A percentile compares a stretch with the other conserved stretches of the same genome.
Conservation (phyloP, 2,888 invertebrate genomes). For the Crossocerus cetratus region DNA sequence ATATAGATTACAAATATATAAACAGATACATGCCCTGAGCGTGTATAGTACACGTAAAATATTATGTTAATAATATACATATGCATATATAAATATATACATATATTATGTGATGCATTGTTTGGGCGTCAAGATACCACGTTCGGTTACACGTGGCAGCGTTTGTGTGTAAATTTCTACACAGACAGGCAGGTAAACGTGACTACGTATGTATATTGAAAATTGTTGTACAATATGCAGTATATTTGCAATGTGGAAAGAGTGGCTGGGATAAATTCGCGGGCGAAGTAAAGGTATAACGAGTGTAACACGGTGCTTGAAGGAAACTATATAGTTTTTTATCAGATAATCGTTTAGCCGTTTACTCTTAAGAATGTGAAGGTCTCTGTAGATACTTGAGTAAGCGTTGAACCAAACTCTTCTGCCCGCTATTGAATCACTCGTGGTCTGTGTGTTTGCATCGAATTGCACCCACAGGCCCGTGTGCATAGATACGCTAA, state of each 20-base stretch:
- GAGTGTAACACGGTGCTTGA: not conserved
- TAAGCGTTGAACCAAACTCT: constrained; percentile 5
- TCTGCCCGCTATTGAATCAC: constrained; percentile 12
- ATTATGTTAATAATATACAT: constrained; percentile 11
- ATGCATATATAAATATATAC: constrained; percentile 19
- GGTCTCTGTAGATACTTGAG: constrained; percentile 6
- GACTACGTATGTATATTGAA: constrained; percentile 17
- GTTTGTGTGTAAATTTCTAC: constrained; percentile 29
- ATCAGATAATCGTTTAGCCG: constrained; percentile 13
- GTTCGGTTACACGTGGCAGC: constrained; percentile 29
- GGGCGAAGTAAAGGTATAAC: not conserved
- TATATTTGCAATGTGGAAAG: constrained; percentile 21
- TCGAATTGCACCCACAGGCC: not conserved
- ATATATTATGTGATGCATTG: constrained; percentile 51
- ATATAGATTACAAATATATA: not conserved
- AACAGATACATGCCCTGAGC: not conserved
- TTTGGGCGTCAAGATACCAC: constrained; percentile 27
- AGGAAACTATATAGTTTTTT: constrained; percentile 32
- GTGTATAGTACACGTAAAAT: not conserved
- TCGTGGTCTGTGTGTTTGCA: constrained; percentile 8
- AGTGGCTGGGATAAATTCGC: constrained; percentile 27
- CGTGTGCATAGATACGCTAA: constrained; percentile 12
- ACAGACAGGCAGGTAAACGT: constrained; percentile 15
- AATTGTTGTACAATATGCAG: constrained; percentile 36
- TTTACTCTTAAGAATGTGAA: constrained; percentile 25